phyloP scores from a whole-genome alignment of 2,113 vertebrate genomes.

The Arenaria interpres region DNA sequence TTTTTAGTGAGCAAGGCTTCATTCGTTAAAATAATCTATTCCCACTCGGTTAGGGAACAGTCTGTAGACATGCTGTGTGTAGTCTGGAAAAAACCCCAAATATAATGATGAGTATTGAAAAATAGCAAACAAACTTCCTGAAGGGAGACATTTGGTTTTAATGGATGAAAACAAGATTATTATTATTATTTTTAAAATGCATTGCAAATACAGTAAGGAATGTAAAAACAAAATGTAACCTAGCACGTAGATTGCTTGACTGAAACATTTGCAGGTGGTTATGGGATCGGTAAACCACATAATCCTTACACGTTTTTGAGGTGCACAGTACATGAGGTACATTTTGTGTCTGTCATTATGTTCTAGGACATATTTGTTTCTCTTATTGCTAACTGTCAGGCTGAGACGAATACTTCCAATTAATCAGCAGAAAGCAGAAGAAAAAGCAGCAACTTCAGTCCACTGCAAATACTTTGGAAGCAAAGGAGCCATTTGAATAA shows the following conservation, averaged over 20 bases:
- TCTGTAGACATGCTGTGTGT: slow-evolving; percentile 40
- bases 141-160: slow-evolving; percentile 32
- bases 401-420: background rate
- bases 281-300: background rate
- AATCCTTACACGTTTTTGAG: slow-evolving; percentile 5
- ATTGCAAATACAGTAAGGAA: slow-evolving; percentile 48
- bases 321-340: background rate
- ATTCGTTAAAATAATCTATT: slow-evolving; percentile 50
- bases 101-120: slow-evolving; percentile 57
- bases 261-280: slow-evolving; percentile 25
- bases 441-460: background rate
- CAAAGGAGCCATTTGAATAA: background rate
- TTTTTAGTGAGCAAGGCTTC: background rate
- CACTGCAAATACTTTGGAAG: background rate
- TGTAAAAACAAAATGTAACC: slow-evolving; percentile 10
- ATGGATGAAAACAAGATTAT: slow-evolving; percentile 48
- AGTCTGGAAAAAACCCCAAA: slow-evolving; percentile 52
- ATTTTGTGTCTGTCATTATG: background rate
- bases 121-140: slow-evolving; percentile 55
- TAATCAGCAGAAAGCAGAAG: background rate
- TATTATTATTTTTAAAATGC: slow-evolving; percentile 35
- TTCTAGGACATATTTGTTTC: background rate
- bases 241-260: background rate
- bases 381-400: background rate
- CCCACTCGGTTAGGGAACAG: slow-evolving; percentile 40